Evolutionary conservation across 2,797 vertebrate genomes (phyloP).

Genomic region (Enteromius paludinosus): DNA sequence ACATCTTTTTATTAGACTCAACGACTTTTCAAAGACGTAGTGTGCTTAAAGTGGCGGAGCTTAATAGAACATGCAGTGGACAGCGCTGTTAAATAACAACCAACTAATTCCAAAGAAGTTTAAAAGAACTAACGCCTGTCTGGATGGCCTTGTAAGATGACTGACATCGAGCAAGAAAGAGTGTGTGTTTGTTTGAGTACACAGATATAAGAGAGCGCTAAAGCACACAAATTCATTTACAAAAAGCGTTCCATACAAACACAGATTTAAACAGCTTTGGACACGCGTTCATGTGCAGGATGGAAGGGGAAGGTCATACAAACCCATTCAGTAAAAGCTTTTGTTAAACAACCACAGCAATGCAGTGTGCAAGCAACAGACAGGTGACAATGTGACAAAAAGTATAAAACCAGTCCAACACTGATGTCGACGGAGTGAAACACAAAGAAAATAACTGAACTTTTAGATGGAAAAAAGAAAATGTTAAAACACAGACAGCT

Average conservation of each 20-base stretch:
- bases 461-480: neutral
- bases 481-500: neutral
- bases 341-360: neutral
- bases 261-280: neutral
- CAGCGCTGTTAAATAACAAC: neutral
- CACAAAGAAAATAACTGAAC: neutral
- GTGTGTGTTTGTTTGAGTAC: neutral
- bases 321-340: neutral
- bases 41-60: neutral
- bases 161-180: neutral
- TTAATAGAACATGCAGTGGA: constrained; percentile 1
- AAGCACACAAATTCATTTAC: neutral
- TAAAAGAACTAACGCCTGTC: neutral
- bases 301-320: constrained; percentile 6
- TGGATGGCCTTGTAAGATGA: constrained; percentile 16
- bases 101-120: neutral
- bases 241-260: neutral
- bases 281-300: neutral
- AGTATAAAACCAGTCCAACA: neutral
- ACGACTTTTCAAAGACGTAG: neutral
- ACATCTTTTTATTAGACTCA: neutral
- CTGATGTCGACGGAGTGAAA: constrained; percentile 5
- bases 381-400: neutral
- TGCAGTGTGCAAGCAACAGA: constrained; percentile 2
- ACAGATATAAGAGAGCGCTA: constrained; percentile 5